Evolutionary conservation across 2,888 invertebrate species (phyloP), one percentile per base, ranked within the genome.

Genomic region (Tanaodytes sp.): DNA sequence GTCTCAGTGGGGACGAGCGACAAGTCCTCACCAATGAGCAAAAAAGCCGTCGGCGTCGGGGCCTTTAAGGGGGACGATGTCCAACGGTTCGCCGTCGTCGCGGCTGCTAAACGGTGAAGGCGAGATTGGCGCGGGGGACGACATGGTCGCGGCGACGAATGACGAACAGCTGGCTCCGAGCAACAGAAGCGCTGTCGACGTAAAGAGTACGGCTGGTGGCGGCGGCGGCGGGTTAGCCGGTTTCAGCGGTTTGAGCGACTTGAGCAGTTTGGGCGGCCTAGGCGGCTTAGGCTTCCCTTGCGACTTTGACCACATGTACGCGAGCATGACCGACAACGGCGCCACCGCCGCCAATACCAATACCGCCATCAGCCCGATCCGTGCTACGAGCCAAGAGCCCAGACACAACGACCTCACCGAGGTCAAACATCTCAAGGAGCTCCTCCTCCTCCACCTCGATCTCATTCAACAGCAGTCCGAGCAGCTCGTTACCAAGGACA

Each of bases 391-490:
- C 49, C 84, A 83, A 61, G 84, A 83, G 58, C 78, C 84, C 2
- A 79, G 83, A 18, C 80, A 79, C 57, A 80, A 78, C 72, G 84
- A 84, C 68, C 76, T 82, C 49, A 80, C 79, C 42, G 91, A 92
- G 86, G 91, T 91, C 84, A 90, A 88, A 82, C 90, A 89, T 78
- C 87, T 92, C 51, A 94, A 94, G 85, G 92, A 93, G 73, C 89
- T 96, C 81, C 86, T 95, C 72, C 86, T 94, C 64, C 88, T 93
- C 74, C 95, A 96, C 84, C 87, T 96, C 78, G 95, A 96, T 85
- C 87, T 96, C 70, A 94, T 96, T 82, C 95, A 95, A 84, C 94
- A 95, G 85, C 95, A 96, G 85, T 93, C 93, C 79, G 94, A 95
- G 80, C 90, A 92, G 77, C 88, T 96, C 72, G 88, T 90, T 74